Base-by-base conservation (phyloP, 2,888 invertebrate genomes). In the Criorhina ranunculi region DNA sequence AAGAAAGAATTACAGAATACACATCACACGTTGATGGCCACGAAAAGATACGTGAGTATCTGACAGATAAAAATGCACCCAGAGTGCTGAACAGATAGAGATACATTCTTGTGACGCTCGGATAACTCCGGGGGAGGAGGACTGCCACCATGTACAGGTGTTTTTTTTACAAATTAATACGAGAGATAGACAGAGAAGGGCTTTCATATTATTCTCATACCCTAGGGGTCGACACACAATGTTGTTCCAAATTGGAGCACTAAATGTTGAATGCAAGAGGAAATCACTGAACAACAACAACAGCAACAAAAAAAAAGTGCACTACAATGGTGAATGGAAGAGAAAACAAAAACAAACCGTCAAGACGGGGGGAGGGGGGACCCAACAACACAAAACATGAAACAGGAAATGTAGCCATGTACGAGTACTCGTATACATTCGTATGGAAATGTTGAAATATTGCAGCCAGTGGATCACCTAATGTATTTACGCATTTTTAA, bases 61-160 rank as follows among this genome's bases (percentile, higher is more conserved):
- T 73, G 67, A 53, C 51, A 73, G 67, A 75, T 67, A 60, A 66
- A 57, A 57, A 73, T 78, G 49, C 33, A 59, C 17, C 40, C 46
- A 51, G 35, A 55, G 24, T 60, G 42, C 55, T 55, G 37, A 60
- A 31, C 44, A 62, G 29, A n/a, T n/a, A 62, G 29, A 77, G 69
- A 72, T 79, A 49, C 69, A 81, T 81, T 81, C 81, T 76, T 69
- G 81, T 76, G 76, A 76, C 76, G 81, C 60, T 76, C 67, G 76
- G 62, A 49, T 81, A 42, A 46, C 44, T 57, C 42, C 19, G 40
- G 46, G 60, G 2, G 59, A n/a, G 9, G 44, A 29, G n/a, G 37
- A n/a, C n/a, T n/a, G 31, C 9, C 62, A 37, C 15, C 66, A 44
- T 64, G 31, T 80, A 59, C 80, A 81, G 81, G 81, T 81, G 81